phyloP scores from a whole-genome alignment of 2,888 invertebrate genomes.

The Lydus trimaculatus region DNA sequence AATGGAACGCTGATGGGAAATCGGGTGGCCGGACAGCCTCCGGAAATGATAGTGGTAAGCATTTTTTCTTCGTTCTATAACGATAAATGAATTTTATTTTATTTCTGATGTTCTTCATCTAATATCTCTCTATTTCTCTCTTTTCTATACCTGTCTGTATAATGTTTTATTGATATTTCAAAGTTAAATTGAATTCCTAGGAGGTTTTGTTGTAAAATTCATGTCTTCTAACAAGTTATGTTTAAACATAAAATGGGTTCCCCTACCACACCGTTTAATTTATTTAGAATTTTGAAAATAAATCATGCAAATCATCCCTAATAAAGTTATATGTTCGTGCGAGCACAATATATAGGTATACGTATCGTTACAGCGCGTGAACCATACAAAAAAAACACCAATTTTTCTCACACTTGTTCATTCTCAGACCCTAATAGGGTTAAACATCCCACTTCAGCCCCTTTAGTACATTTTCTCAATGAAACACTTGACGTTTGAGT shows the following conservation, averaged over 20 bases:
- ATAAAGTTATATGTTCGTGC: neutral
- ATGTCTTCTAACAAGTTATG: neutral
- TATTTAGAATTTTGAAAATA: neutral
- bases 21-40: conserved; percentile 55
- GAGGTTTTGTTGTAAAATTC: no score
- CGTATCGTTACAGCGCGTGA: neutral
- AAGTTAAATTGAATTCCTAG: neutral
- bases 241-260: neutral
- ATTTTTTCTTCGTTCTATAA: no score
- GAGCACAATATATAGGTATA: neutral
- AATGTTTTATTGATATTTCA: neutral
- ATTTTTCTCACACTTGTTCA: neutral
- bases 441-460: neutral
- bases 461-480: neutral
- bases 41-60: conserved; percentile 59
- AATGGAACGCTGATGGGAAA: conserved; percentile 69
- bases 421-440: neutral
- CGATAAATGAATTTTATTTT: no score
- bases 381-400: neutral
- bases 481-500: neutral
- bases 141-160: neutral
- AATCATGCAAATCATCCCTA: neutral
- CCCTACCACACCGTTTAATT: neutral
- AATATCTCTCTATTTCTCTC: neutral
- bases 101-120: no score